These are phyloP conservation scores for Leucopsar rothschildi DNA, from an alignment of 2,113 vertebrate species.

Conservation along the genomic window DNA sequence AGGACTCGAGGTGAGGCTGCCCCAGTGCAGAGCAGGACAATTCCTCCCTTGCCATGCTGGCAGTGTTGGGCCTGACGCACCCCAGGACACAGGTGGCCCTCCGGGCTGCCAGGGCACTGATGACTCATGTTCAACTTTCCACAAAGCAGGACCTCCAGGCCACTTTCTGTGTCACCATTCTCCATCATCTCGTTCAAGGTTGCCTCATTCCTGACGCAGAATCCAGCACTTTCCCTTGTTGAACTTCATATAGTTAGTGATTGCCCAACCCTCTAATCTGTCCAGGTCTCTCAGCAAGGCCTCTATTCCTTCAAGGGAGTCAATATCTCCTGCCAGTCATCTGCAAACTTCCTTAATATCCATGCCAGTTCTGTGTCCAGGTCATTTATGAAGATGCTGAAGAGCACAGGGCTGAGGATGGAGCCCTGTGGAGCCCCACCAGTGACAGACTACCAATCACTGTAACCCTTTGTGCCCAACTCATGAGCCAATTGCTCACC, in stretches of 20 bases:
- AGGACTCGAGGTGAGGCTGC: fast-evolving
- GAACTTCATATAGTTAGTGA: neutral
- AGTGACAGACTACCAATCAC: neutral
- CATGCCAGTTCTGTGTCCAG: no score
- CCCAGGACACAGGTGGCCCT: fast-evolving
- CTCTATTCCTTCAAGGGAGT: fast-evolving
- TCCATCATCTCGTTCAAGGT: neutral
- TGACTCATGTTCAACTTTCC: neutral
- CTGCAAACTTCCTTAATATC: neutral
- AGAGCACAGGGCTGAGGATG: neutral
- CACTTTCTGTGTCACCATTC: neutral
- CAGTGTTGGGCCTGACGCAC: neutral
- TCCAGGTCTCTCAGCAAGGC: neutral
- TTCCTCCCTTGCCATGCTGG: neutral
- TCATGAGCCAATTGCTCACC: neutral
- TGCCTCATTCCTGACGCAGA: neutral
- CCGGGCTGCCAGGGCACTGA: neutral
- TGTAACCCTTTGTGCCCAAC: neutral
- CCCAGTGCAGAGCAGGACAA: neutral
- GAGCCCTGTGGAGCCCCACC: neutral
- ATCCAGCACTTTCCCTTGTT: neutral
- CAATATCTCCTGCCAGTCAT: neutral
- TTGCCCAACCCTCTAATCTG: neutral
- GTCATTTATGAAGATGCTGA: neutral
- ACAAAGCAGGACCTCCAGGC: fast-evolving